These are phyloP conservation scores for Philypnodon macrostomus DNA, from an alignment of 2,797 vertebrate genomes.

Conservation along the genomic window DNA sequence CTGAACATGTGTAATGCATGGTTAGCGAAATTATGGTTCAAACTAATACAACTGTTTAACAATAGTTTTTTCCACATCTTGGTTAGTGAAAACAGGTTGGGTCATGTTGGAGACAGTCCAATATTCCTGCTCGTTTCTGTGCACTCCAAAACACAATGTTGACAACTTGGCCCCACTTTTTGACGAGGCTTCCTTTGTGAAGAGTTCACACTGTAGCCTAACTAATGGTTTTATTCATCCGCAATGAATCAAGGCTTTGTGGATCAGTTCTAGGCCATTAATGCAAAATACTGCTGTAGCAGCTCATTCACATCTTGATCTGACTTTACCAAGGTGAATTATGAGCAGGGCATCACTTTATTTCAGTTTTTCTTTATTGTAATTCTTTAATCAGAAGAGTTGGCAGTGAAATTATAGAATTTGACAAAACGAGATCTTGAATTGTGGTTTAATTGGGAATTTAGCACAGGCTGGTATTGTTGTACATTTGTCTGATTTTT, in stretches of 20 bases:
- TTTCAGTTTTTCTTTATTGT: too few species aligned
- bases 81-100: constrained; percentile 1
- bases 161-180: neutral
- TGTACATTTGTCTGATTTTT: too few species aligned
- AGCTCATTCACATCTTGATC: constrained; percentile 1
- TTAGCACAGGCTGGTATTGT: too few species aligned
- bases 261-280: constrained; percentile 13
- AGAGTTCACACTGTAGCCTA: constrained; percentile 4
- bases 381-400: too few species aligned
- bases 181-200: constrained; percentile 1
- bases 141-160: constrained; percentile 10
- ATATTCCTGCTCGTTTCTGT: constrained; percentile 4
- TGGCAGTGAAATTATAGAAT: too few species aligned
- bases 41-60: neutral
- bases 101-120: constrained; percentile 3
- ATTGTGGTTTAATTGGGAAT: too few species aligned
- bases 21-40: too few species aligned
- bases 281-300: constrained; percentile 17
- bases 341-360: too few species aligned
- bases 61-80: neutral
- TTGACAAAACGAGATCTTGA: too few species aligned
- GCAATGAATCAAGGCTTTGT: constrained; percentile 16
- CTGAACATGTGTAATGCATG: too few species aligned
- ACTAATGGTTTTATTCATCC: constrained; percentile 12
- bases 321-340: constrained; percentile 3